Conservation (phyloP, 2,113 vertebrate genomes). For the Seriola dumerili region DNA sequence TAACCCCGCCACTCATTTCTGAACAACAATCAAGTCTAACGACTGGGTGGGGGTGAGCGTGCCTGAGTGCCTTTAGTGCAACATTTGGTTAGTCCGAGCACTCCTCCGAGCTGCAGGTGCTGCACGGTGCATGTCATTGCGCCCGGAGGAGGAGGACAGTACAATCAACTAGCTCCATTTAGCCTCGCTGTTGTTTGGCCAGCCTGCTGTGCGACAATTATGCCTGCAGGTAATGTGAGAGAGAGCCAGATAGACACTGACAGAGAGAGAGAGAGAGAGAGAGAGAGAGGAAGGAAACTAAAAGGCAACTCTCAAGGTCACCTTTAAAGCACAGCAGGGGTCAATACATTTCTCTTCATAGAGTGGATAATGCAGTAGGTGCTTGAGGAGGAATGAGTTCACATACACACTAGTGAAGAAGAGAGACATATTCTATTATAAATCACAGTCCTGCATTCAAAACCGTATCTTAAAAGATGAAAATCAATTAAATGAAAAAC, state of each 20-base stretch:
- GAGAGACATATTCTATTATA: background rate
- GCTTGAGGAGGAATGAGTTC: background rate
- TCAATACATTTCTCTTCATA: constrained; percentile 8
- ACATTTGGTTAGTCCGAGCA: constrained; percentile 34
- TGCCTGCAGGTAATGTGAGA: constrained; percentile 49
- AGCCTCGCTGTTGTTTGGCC: constrained; percentile 54
- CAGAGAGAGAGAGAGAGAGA: background rate
- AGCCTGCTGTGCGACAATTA: constrained; percentile 62
- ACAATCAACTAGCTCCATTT: constrained; percentile 55
- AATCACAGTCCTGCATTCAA: background rate
- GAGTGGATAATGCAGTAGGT: background rate
- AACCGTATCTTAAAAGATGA: background rate
- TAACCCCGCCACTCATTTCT: background rate
- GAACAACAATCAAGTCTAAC: background rate
- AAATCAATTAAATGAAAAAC: too few species aligned
- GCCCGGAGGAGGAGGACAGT: constrained; percentile 53
- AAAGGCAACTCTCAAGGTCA: constrained; percentile 51
- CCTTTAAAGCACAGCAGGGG: constrained; percentile 39
- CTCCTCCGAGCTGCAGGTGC: constrained; percentile 46
- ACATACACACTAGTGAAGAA: background rate
- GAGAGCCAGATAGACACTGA: background rate
- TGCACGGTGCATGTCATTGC: constrained; percentile 48
- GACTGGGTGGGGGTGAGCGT: constrained; percentile 27
- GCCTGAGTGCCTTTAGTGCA: constrained; percentile 17
- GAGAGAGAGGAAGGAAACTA: background rate